Evolutionary conservation across 2,113 vertebrate genomes (phyloP), one percentile per base, ranked within the genome.

Genomic region (Elephantulus edwardii): DNA sequence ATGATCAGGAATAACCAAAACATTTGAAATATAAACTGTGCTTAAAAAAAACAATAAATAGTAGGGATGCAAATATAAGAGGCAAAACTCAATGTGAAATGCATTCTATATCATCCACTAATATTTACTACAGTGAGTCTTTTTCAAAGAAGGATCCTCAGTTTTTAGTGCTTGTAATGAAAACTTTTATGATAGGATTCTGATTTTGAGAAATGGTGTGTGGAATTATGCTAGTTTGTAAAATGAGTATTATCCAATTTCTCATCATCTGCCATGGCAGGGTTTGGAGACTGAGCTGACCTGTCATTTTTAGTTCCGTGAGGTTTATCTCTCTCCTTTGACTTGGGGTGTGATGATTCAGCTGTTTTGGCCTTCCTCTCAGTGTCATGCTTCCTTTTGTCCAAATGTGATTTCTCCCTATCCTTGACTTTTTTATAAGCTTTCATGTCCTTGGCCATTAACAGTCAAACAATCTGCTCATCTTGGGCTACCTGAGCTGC

Each of bases 391-490:
- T 98, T 98, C 89, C 96, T 98, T 95, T 95, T 98, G 35, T 98
- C 98, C 82, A 97, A 88, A 4, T 97, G 98, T n/a, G 97, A 97
- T 84, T 97, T 98, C 85, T 99, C 98, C 94, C 98, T 94, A 46
- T 98, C 98, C 94, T 93, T 98, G 28, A 94, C 98, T 95, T 97
- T 99, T 92, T 96, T 99, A 89, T 98, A 98, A 84, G 98, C 98
- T 93, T 97, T 98, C 94, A 99, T 99, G 95, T 99, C 99, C 96
- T 98, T 98, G 17, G 98, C 98, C 98, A 99, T 98, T 86, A 99
- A 83, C 93, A 98, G 97, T 17, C 99, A 98, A 79, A 99, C 99
- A 0, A 99, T 98, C 97, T 99, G 99, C 99, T 99, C 99, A 96
- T 99, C 99, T 90, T 99, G 98, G 1, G 98, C 98, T 76, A 99